These are phyloP conservation scores for Phyllotreta cruciferae DNA, from an alignment of 2,888 invertebrate genomes.

Conservation along the genomic window DNA sequence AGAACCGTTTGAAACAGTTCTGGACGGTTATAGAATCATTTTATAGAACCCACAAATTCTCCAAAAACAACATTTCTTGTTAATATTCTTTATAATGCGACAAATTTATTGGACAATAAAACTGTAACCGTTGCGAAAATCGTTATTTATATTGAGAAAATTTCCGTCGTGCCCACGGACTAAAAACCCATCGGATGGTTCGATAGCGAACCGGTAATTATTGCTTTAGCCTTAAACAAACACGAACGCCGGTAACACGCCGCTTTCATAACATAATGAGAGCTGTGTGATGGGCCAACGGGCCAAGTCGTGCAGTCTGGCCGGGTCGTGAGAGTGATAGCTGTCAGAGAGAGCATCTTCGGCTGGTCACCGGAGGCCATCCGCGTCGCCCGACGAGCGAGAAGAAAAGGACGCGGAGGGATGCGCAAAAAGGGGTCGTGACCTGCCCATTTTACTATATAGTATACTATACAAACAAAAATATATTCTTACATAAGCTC, in stretches of 20 bases:
- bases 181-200: slow-evolving; percentile 33
- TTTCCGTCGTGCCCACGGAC: slow-evolving; percentile 21
- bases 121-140: background rate
- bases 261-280: slow-evolving; percentile 49
- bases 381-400: slow-evolving; percentile 23
- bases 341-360: slow-evolving; percentile 51
- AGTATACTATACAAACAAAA: too few species aligned
- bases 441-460: slow-evolving; percentile 37
- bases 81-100: too few species aligned
- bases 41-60: too few species aligned
- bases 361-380: slow-evolving; percentile 36
- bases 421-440: slow-evolving; percentile 44
- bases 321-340: slow-evolving; percentile 56
- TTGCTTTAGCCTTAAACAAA: slow-evolving; percentile 54
- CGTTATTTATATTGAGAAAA: background rate
- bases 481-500: too few species aligned
- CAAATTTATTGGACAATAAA: too few species aligned
- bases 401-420: slow-evolving; percentile 31
- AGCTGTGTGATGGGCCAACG: slow-evolving; percentile 43
- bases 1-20: too few species aligned
- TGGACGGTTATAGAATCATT: too few species aligned
- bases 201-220: slow-evolving; percentile 48
- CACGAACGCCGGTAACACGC: slow-evolving; percentile 52
- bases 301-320: slow-evolving; percentile 46
- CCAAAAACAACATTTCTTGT: too few species aligned